These are phyloP conservation scores for Nephila pilipes DNA, from an alignment of 1,140 invertebrate genomes.

Conservation along the genomic window DNA sequence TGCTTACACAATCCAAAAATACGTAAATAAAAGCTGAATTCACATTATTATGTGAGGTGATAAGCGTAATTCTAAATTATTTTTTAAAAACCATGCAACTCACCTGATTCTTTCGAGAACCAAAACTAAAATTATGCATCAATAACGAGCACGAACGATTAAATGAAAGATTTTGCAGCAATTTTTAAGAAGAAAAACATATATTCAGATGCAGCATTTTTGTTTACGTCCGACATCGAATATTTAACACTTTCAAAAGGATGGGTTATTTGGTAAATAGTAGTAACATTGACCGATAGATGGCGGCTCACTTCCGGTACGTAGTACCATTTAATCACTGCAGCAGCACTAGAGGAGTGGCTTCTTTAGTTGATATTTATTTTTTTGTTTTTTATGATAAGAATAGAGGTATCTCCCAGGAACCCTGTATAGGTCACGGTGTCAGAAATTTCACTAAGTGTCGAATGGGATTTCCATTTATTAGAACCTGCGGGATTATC, in stretches of 20 bases:
- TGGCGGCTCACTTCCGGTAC: constrained; percentile 31
- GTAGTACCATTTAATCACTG: background rate
- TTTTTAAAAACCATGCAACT: background rate
- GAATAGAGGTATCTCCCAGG: background rate
- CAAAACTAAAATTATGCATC: background rate
- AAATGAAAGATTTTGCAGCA: background rate
- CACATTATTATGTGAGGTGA: background rate
- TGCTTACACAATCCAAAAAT: background rate
- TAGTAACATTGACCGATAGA: constrained; percentile 45
- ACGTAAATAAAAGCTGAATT: background rate
- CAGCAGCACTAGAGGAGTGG: constrained; percentile 13
- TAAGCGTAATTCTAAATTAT: background rate
- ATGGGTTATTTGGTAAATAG: background rate
- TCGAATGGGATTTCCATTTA: too few relatives aligned
- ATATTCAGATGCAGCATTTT: background rate
- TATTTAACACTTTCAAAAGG: constrained; percentile 15
- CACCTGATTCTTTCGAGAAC: background rate
- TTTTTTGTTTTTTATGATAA: constrained; percentile 17
- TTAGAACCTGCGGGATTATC: too few relatives aligned
- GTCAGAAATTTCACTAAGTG: background rate
- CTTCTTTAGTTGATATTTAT: constrained; percentile 4
- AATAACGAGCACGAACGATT: background rate
- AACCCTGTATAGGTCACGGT: background rate
- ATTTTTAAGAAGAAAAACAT: background rate
- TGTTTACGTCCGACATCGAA: constrained; percentile 24